Conservation (phyloP, 2,113 vertebrate species). For the Antechinus flavipes region DNA sequence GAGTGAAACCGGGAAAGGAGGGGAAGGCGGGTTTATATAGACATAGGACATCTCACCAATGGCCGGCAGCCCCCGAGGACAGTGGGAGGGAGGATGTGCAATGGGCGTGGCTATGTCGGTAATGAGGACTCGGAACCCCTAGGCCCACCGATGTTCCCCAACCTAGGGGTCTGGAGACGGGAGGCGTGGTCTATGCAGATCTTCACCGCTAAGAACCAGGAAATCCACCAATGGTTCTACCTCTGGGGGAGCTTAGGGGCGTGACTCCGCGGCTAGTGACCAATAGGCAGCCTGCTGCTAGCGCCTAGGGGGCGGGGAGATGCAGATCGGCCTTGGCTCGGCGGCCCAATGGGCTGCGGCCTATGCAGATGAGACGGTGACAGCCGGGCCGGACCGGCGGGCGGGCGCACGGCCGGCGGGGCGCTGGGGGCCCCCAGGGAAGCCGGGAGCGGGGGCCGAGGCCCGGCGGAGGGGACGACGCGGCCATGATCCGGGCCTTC, state of each 20-base stretch:
- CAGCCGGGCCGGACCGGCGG: slow-evolving; percentile 78
- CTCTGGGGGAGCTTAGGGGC: neutral
- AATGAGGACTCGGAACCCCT: neutral
- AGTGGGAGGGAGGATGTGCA: neutral
- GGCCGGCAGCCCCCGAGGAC: neutral
- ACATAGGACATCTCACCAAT: neutral
- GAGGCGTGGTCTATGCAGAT: slow-evolving; percentile 23
- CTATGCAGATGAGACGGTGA: slow-evolving; percentile 83
- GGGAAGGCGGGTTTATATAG: neutral
- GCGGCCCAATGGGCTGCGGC: slow-evolving; percentile 75
- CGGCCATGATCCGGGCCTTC: slow-evolving; percentile 83
- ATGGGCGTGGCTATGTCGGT: neutral
- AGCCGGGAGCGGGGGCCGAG: slow-evolving; percentile 75
- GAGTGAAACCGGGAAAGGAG: neutral
- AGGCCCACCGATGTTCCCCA: neutral
- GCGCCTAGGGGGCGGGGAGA: slow-evolving; percentile 47
- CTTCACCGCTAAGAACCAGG: neutral
- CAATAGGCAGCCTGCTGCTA: slow-evolving; percentile 54
- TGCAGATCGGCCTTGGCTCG: slow-evolving; percentile 64
- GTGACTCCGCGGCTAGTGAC: neutral
- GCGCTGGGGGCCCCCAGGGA: slow-evolving; percentile 71
- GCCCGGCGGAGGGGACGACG: slow-evolving; percentile 75
- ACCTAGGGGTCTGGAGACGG: neutral
- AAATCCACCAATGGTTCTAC: neutral
- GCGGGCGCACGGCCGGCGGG: slow-evolving; percentile 67